Base-by-base conservation (phyloP, 1,140 invertebrate genomes). In the Diorhabda carinulata region DNA sequence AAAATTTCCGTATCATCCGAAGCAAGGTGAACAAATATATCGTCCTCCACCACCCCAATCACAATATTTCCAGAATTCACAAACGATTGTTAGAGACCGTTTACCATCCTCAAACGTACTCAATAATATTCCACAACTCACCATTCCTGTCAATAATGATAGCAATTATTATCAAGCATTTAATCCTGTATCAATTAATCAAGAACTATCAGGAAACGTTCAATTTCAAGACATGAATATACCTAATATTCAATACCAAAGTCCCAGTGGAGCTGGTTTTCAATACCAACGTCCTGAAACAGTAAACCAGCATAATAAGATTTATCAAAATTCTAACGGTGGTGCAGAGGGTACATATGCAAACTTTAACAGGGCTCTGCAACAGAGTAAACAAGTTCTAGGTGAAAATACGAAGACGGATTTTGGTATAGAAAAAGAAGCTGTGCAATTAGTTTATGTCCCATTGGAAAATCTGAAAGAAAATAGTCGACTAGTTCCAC, bases 391-490 rank as follows among this genome's bases (percentile, higher is more conserved):
- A 25, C 25, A 25, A 25, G 25, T 1, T 25, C 25, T 25, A 25
- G 73, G 77, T 59, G 84, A 44, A 64, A 43, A 41, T 44, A 44
- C 62, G 43, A 41, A 41, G 9, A 8, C 10, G 3, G n/a, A 64
- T 45, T 6, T 8, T 52, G 47, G 47, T 25, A 57, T 44, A 6
- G 61, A 86, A 77, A 84, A 84, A 76, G 88, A 89, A 81, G 87
- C 91, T 82, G 87, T 93, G 9, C 91, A 93, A 78, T 77, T 93
- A 59, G 81, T 93, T 0, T 94, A 93, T 75, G 91, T 94, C 3
- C 92, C 92, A 8, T 83, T 92, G 44, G 91, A 94, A 77, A 90
- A 89, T 0, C 79, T 93, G 7, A 87, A 75, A 58, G 56, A 64
- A 3, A 47, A 61, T 5, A 70, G 66, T 56, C 68, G 70, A 70